These are phyloP conservation scores for Osmerus eperlanus DNA, from an alignment of 2,113 vertebrate species.

Conservation along the genomic window DNA sequence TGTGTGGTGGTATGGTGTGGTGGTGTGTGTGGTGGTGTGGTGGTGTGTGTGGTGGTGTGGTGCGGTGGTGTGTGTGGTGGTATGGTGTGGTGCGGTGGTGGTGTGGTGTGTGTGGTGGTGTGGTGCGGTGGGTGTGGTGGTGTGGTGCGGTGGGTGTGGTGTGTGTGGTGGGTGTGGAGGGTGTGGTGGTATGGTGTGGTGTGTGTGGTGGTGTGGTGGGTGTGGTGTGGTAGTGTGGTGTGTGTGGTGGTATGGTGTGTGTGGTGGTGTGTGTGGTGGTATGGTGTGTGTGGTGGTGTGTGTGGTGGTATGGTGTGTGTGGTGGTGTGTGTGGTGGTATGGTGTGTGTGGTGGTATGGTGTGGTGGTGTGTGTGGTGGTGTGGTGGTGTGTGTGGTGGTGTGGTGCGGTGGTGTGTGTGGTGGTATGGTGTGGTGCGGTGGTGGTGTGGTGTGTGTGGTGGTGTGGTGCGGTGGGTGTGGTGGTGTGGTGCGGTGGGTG, in stretches of 20 bases:
- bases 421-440: too few species aligned
- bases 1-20: too few species aligned
- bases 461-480: background rate
- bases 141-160: background rate
- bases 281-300: background rate
- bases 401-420: too few species aligned
- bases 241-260: background rate
- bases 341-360: too few species aligned
- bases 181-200: background rate
- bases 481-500: background rate
- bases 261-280: background rate
- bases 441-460: background rate
- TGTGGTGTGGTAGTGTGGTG: background rate
- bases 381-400: background rate
- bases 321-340: too few species aligned
- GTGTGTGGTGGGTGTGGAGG: background rate
- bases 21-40: background rate
- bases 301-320: too few species aligned
- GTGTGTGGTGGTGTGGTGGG: background rate
- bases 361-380: background rate
- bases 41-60: background rate
- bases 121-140: background rate
- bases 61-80: too few species aligned
- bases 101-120: background rate
- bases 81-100: too few species aligned